These are phyloP conservation scores for Nothobranchius kuhntae DNA, from an alignment of 2,113 vertebrate genomes.

Conservation along the genomic window DNA sequence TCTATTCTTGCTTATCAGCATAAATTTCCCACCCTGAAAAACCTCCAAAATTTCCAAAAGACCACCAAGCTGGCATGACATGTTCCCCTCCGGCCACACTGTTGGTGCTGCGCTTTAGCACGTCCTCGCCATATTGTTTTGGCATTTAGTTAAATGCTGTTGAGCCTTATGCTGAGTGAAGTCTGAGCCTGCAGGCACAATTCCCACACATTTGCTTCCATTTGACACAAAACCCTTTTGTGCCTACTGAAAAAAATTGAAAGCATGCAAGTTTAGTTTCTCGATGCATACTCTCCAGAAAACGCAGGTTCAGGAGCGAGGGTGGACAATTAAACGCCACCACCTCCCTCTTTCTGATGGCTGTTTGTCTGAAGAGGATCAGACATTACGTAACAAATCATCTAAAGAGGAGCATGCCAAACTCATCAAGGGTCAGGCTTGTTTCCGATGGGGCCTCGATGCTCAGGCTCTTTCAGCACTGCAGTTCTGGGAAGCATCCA, in stretches of 20 bases:
- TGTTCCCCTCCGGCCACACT: conserved; percentile 31
- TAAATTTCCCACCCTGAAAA: conserved; percentile 50
- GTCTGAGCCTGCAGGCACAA: conserved; percentile 39
- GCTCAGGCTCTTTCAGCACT: conserved; percentile 42
- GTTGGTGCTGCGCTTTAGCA: conserved; percentile 41
- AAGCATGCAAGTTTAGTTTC: background rate
- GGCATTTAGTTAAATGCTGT: conserved; percentile 41
- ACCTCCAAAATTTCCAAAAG: conserved; percentile 7
- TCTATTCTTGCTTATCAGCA: conserved; percentile 24
- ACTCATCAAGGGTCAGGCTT: conserved; percentile 52
- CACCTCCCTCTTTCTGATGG: conserved; percentile 1
- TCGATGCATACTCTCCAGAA: background rate
- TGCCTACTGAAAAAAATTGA: conserved; percentile 21
- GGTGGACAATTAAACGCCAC: background rate
- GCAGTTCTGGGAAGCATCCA: conserved; percentile 64
- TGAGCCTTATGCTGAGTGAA: conserved; percentile 39
- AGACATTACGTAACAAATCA: conserved; percentile 28
- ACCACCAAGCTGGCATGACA: conserved; percentile 40
- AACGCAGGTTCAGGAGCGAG: background rate
- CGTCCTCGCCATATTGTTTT: conserved; percentile 48
- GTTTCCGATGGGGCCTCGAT: conserved; percentile 49
- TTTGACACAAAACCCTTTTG: conserved; percentile 29
- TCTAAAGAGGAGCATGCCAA: conserved; percentile 37
- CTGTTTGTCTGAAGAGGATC: conserved; percentile 14
- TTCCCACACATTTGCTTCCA: conserved; percentile 25